These are phyloP conservation scores for Microplitis mediator DNA, from an alignment of 1,140 invertebrate genomes.

Conservation along the genomic window DNA sequence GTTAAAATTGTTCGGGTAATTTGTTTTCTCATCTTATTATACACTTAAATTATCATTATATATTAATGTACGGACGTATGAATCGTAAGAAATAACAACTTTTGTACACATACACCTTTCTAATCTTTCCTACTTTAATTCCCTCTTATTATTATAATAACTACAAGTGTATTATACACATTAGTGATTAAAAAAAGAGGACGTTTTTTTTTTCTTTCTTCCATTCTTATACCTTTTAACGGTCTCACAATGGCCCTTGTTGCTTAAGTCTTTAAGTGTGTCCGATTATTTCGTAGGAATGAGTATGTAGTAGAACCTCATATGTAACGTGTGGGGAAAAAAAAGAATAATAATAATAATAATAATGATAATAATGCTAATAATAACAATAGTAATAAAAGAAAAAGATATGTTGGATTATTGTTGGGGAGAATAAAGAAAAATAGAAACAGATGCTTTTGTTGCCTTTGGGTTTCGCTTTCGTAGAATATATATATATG, in stretches of 20 bases:
- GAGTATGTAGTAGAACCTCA: no score
- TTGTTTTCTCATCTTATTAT: no score
- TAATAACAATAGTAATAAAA: no score
- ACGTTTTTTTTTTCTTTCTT: background rate
- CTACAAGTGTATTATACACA: background rate
- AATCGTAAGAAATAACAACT: no score
- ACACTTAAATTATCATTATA: no score
- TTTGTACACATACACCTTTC: no score
- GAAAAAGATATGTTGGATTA: no score
- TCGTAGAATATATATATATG: constrained; percentile 3
- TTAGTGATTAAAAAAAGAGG: background rate
- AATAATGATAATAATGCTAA: no score
- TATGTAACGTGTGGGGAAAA: background rate
- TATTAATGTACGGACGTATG: no score
- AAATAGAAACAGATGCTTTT: constrained; percentile 14
- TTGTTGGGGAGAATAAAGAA: background rate
- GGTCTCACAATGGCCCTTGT: background rate
- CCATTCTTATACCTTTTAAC: background rate
- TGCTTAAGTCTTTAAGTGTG: background rate
- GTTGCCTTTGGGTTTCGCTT: background rate
- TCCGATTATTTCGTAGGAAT: background rate
- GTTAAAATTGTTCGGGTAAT: no score
- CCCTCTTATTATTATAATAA: no score
- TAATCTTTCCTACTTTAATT: no score
- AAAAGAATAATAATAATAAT: background rate